phyloP scores from a whole-genome alignment of 2,113 vertebrate genomes.

The Bothrops jararaca region DNA sequence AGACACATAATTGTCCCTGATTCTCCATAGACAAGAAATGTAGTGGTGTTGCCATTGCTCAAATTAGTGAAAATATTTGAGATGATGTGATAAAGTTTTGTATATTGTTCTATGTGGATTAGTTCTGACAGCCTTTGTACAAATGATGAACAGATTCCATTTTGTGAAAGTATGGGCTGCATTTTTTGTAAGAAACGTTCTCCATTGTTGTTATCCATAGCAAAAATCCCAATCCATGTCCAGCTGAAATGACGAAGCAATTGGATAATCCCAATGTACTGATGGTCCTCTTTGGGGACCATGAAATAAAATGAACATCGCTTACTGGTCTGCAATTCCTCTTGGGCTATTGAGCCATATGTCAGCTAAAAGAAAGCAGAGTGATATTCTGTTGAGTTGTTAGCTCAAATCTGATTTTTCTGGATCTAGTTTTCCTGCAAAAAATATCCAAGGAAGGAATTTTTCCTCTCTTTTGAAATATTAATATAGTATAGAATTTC shows the following conservation, averaged over 20 bases:
- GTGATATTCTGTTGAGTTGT: too few relatives aligned
- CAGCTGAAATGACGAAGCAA: neutral
- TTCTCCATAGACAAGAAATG: neutral
- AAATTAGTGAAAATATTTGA: neutral
- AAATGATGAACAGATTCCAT: neutral
- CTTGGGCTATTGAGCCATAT: too few relatives aligned
- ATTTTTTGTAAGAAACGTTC: neutral
- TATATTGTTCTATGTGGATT: too few relatives aligned
- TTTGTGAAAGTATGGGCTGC: neutral
- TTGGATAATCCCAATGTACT: neutral
- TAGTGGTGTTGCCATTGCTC: neutral
- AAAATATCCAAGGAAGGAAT: too few relatives aligned
- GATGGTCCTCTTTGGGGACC: too few relatives aligned
- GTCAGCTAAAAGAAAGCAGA: too few relatives aligned
- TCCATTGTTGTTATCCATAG: neutral
- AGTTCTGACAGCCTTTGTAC: neutral
- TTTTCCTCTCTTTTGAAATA: too few relatives aligned
- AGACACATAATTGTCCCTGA: neutral
- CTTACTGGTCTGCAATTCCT: too few relatives aligned
- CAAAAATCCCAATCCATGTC: slow-evolving; percentile 1
- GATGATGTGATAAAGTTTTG: accelerated
- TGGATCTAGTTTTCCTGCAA: too few relatives aligned
- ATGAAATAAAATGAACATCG: too few relatives aligned
- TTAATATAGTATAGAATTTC: too few relatives aligned
- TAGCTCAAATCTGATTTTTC: too few relatives aligned